phyloP scores from a whole-genome alignment of 2,113 vertebrate species.

The Sinocyclocheilus maitianheensis region DNA sequence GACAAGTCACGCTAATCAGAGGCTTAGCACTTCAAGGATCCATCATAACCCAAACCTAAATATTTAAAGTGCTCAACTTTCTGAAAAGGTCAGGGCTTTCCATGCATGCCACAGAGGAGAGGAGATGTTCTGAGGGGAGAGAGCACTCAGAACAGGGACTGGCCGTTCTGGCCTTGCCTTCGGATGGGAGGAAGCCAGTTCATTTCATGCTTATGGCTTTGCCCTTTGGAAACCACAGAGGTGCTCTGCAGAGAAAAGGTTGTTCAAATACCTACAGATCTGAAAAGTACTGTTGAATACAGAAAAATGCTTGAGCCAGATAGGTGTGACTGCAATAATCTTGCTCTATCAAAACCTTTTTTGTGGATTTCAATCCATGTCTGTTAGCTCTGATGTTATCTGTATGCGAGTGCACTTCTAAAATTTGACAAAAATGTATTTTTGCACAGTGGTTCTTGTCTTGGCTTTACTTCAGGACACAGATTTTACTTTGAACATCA shows the following conservation, averaged over 20 bases:
- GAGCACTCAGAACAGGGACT: slow-evolving; percentile 2
- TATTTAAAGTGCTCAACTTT: slow-evolving; percentile 85
- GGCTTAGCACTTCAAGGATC: slow-evolving; percentile 76
- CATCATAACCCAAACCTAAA: slow-evolving; percentile 81
- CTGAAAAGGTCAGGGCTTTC: slow-evolving; percentile 78
- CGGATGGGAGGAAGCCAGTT: slow-evolving; percentile 39
- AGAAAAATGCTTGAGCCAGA: neutral
- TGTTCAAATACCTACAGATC: slow-evolving; percentile 32
- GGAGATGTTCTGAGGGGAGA: slow-evolving; percentile 18
- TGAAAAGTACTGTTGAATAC: slow-evolving; percentile 24
- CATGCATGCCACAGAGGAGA: slow-evolving; percentile 67
- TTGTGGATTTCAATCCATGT: neutral
- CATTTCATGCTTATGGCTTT: slow-evolving; percentile 59
- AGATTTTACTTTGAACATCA: neutral
- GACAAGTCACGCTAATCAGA: slow-evolving; percentile 79
- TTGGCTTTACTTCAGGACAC: neutral
- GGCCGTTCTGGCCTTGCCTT: slow-evolving; percentile 42
- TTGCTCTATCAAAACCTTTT: neutral
- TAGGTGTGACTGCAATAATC: neutral
- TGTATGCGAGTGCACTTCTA: neutral
- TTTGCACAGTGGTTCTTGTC: neutral
- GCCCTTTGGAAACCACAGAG: slow-evolving; percentile 54
- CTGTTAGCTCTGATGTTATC: neutral
- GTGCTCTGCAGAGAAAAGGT: slow-evolving; percentile 42
- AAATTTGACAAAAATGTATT: neutral